These are phyloP conservation scores for Thereva unica DNA, from an alignment of 2,888 invertebrate species.

Conservation along the genomic window DNA sequence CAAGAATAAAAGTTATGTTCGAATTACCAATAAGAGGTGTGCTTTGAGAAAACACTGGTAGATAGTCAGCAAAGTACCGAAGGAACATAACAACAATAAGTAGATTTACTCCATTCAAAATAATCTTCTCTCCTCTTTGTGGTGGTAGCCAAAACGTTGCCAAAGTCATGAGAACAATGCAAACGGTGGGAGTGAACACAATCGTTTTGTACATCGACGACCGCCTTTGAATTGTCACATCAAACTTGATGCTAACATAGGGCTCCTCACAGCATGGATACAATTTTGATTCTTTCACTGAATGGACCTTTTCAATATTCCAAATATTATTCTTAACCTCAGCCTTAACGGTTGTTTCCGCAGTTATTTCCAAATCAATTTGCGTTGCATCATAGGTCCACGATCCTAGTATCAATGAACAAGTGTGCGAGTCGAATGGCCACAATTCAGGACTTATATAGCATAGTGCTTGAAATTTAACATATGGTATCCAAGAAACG, in stretches of 20 bases:
- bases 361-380: slow-evolving; percentile 57
- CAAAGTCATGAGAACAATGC: slow-evolving; percentile 66
- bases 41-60: slow-evolving; percentile 51
- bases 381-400: slow-evolving; percentile 70
- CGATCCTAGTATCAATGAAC: slow-evolving; percentile 71
- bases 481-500: slow-evolving; percentile 61
- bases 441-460: slow-evolving; percentile 70
- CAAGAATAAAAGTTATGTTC: background rate
- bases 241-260: slow-evolving; percentile 50
- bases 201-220: slow-evolving; percentile 66
- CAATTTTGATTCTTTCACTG: slow-evolving; percentile 43
- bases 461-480: slow-evolving; percentile 68
- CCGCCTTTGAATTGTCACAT: slow-evolving; percentile 58
- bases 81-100: slow-evolving; percentile 63
- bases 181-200: slow-evolving; percentile 67
- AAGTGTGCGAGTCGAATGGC: slow-evolving; percentile 76
- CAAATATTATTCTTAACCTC: slow-evolving; percentile 54
- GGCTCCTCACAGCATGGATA: slow-evolving; percentile 64
- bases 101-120: slow-evolving; percentile 62
- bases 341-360: slow-evolving; percentile 41
- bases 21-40: slow-evolving; percentile 52
- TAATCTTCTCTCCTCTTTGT: slow-evolving; percentile 64
- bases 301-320: slow-evolving; percentile 57
- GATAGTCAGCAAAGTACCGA: slow-evolving; percentile 62
- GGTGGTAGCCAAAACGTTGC: slow-evolving; percentile 68